Evolutionary conservation across 2,888 invertebrate genomes (phyloP), one percentile per base, ranked within the genome.

Genomic region (Desoria tigrina): DNA sequence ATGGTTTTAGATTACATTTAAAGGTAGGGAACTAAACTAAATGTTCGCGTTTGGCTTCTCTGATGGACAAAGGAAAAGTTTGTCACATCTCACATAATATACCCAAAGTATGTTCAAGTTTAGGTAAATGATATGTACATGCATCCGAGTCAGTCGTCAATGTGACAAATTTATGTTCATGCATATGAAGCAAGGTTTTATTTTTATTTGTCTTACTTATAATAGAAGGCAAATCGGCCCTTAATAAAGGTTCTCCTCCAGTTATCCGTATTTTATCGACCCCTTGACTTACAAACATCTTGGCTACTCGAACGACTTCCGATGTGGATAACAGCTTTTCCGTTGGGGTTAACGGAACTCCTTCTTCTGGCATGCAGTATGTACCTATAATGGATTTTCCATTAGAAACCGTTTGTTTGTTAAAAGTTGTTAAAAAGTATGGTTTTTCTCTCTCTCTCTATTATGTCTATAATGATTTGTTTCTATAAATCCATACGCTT

Each of bases 321-420:
- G 86, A 87, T 4, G 88, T 87, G 23, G 87, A 86, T 62, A 98
- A 83, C 69, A 99, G 83, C 70, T 88, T 83, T 9, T 84, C 79
- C 75, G 88, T 89, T 63, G 89, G 85, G 54, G 93, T 89, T 72
- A 99, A 83, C 62, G 86, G 82, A 62, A 96, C 92, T 51, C 99
- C 99, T 79, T 94, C 94, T 49, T 88, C 90, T 9, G 99, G 99
- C 99, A 99, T 99, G 81, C 99, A 99, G 81, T 99, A 98, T 76
- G 89, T 87, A 82, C 95, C 95, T 95, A 78, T 45, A 37, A 54
- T 54, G 14, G 9, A 23, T 9, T 39, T 16, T 39, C 9, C 39
- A 11, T 39, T 39, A 39, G 16, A 39, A 39, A 39, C 50, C 7
- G n/a, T 7, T 14, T 49, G 23, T 49, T 16, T 39, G 39, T 39